phyloP scores from a whole-genome alignment of 2,797 vertebrate species.

The Potorous gilbertii region DNA sequence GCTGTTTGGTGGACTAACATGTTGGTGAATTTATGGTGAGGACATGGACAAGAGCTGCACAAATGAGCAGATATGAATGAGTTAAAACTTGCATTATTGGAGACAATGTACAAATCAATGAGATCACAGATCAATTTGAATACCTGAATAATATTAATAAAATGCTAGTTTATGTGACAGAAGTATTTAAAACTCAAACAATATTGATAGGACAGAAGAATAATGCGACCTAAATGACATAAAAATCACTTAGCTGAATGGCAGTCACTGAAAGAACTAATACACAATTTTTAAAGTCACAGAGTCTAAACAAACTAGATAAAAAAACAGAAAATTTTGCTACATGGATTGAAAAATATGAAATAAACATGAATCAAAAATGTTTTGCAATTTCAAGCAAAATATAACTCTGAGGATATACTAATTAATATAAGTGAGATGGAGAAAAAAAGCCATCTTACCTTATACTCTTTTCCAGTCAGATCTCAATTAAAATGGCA shows the following conservation, averaged over 20 bases:
- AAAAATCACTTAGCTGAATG: slow-evolving; percentile 44
- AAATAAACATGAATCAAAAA: slow-evolving; percentile 58
- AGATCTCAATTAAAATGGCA: slow-evolving; percentile 63
- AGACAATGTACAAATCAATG: neutral
- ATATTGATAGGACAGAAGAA: neutral
- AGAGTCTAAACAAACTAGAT: neutral
- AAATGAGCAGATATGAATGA: neutral
- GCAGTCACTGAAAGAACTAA: slow-evolving; percentile 36
- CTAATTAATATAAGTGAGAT: slow-evolving; percentile 3
- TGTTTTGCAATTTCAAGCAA: slow-evolving; percentile 3
- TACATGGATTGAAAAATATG: neutral
- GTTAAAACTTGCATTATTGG: neutral
- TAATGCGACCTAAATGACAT: neutral
- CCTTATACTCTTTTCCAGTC: slow-evolving; percentile 65
- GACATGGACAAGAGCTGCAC: neutral
- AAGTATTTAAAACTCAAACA: neutral
- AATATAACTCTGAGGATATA: slow-evolving; percentile 8
- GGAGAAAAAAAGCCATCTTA: slow-evolving; percentile 57
- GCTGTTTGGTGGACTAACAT: neutral
- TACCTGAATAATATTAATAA: neutral
- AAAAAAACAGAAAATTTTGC: neutral
- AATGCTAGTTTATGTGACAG: neutral
- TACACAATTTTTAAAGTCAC: slow-evolving; percentile 26
- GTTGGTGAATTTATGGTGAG: neutral
- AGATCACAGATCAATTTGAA: neutral